Percentiles rank a stretch among this genome's conserved stretches.
These are phyloP conservation scores for Machaerirhynchus nigripectus DNA, from an alignment of 2,113 vertebrate genomes.

Conservation along the genomic window DNA sequence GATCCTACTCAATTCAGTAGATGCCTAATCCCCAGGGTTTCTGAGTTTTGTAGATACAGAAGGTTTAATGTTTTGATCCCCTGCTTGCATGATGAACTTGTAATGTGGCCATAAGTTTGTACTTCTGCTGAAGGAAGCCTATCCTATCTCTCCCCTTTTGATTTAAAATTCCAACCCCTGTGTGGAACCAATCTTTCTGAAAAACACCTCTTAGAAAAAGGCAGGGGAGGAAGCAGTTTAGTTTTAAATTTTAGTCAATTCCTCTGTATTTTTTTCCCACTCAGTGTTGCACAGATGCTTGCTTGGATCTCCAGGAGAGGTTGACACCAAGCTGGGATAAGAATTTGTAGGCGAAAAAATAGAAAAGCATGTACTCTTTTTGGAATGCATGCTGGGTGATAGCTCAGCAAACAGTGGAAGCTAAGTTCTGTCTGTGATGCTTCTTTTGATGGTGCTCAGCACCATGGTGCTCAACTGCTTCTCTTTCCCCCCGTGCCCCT, in stretches of 20 bases:
- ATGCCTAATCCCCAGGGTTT: not conserved
- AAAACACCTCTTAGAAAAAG: not conserved
- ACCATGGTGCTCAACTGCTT: not conserved
- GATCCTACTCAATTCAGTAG: not conserved
- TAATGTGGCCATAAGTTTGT: not conserved
- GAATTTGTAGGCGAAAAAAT: not conserved
- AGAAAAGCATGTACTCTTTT: not conserved
- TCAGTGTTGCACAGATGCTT: not conserved
- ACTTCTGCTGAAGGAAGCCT: not conserved
- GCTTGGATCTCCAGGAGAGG: not conserved
- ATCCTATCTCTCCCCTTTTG: not conserved
- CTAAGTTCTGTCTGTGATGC: not conserved
- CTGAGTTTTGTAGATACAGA: not conserved
- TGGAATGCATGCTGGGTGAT: not conserved
- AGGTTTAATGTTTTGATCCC: not conserved
- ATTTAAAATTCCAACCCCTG: not conserved
- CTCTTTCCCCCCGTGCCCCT: fast-evolving
- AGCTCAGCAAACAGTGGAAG: not conserved
- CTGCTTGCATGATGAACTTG: not conserved
- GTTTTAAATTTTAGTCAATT: not conserved
- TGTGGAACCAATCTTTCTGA: not conserved
- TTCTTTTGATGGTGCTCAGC: not conserved
- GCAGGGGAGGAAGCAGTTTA: not conserved
- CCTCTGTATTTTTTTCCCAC: not conserved
- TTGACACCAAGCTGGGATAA: not conserved